Evolutionary conservation across 1,140 invertebrate genomes (phyloP), one percentile per base, ranked within the genome.

Genomic region (Drosophila bifasciata): DNA sequence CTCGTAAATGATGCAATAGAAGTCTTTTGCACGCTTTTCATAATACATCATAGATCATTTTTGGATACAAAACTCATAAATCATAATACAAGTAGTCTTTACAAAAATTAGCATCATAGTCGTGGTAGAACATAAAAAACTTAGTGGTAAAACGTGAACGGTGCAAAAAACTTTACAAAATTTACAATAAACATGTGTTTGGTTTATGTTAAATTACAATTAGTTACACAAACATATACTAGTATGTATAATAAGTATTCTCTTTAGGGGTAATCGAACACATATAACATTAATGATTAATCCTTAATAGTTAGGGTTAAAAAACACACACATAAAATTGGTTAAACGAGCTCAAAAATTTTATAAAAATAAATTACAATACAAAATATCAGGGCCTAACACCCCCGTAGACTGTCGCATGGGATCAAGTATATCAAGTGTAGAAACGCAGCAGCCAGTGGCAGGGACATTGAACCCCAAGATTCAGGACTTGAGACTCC

Each of bases 91-190:
- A 49, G 32, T 15, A 11, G 46, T 50, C 60, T 44, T 44, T 44
- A 52, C 62, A 90, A 86, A 90, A 86, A 86, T 86, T 76, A 90
- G 78, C 77, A 63, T 50, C 68, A 41, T 51, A 53, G 63, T 61
- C 61, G 48, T 40, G 28, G 43, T 21, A 28, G 60, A 45, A 46
- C 76, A 23, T 73, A 77, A 61, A 59, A 63, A 63, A 43, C 41
- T 15, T 66, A 40, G 40, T 39, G 66, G 58, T 53, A 74, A 51
- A 62, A 57, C 63, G 53, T 68, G 58, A 89, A 83, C 56, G 72
- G 86, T 89, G 86, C 86, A 89, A 89, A 90, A 89, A 89, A 89
- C 86, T 89, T 89, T 86, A 89, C 81, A 81, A 49, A 86, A 88
- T 89, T 53, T 83, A 89, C 78, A 69, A 66, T 72, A 78, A 44